Conservation (phyloP, 2,113 vertebrate species). For the Microcebus lehilahytsara region DNA sequence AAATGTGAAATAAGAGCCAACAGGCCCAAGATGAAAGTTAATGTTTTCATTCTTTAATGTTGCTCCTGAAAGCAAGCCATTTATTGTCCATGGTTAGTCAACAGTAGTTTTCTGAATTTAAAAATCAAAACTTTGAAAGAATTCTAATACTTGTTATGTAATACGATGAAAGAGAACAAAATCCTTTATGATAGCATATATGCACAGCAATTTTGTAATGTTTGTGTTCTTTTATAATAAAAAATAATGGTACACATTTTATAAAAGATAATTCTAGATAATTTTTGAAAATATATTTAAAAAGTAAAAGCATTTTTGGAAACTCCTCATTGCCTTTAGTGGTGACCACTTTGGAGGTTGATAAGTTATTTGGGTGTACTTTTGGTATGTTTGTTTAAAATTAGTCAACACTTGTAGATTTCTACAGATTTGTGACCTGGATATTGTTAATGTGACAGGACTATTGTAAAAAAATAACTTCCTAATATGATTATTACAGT, state of each 20-base stretch:
- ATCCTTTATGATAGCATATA: background rate
- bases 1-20: constrained; percentile 31
- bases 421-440: background rate
- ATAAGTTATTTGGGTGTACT: background rate
- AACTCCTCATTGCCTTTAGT: background rate
- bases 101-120: background rate
- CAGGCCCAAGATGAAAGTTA: constrained; percentile 15
- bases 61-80: constrained; percentile 37
- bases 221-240: background rate
- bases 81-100: constrained; percentile 21
- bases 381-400: background rate
- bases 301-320: background rate
- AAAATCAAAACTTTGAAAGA: background rate
- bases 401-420: background rate
- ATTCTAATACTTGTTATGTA: background rate
- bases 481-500: background rate
- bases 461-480: background rate
- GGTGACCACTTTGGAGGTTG: background rate
- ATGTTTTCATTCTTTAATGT: constrained; percentile 52
- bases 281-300: background rate
- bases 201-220: background rate
- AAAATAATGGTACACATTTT: background rate
- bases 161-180: background rate
- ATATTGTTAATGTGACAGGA: background rate
- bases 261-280: background rate